phyloP scores from a whole-genome alignment of 2,113 vertebrate species.

The Harpagus bidentatus region DNA sequence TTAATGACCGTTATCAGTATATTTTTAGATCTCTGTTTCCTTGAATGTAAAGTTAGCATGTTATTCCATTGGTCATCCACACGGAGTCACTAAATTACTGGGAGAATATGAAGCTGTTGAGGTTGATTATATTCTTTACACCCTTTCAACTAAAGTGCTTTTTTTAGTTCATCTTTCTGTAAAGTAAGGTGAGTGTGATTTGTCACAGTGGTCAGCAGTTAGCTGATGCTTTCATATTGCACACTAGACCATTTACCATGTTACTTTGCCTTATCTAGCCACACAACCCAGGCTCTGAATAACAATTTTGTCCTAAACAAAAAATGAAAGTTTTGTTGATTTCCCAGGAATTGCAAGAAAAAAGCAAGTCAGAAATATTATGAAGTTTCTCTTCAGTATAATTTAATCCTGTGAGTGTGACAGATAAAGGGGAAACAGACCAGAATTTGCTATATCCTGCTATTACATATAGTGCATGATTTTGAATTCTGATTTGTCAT shows the following conservation, averaged over 20 bases:
- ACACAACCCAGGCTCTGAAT: not conserved
- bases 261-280: not conserved
- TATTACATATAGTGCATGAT: not conserved
- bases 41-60: not conserved
- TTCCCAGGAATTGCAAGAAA: not conserved
- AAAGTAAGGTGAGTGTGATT: not conserved
- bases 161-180: not conserved
- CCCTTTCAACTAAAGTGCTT: not conserved
- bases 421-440: not conserved
- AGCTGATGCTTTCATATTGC: not conserved
- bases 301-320: not conserved
- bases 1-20: not conserved
- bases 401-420: not conserved
- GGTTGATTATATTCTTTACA: not conserved
- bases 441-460: not conserved
- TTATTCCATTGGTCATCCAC: constrained; percentile 59
- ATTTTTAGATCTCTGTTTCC: not conserved
- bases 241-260: not conserved
- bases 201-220: not conserved
- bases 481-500: not conserved
- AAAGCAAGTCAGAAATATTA: not conserved
- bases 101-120: not conserved
- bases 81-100: constrained; percentile 64
- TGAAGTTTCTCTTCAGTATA: not conserved
- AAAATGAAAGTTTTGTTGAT: not conserved